Evolutionary conservation across 2,888 invertebrate genomes (phyloP).

Genomic region (Sphecodes monilicornis): DNA sequence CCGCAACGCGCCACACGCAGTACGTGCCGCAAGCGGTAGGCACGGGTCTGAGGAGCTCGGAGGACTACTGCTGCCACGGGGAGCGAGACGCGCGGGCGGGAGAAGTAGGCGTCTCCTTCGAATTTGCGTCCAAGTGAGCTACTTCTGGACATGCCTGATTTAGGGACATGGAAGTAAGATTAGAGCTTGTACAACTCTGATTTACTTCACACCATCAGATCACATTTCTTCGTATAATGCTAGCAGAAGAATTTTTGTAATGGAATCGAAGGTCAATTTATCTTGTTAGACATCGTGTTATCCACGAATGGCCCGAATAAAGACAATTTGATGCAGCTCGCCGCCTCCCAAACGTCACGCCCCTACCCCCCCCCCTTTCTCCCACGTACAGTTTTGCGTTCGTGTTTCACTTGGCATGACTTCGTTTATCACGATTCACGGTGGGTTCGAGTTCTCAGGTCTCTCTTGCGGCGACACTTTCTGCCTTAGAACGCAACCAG

Average conservation of each 20-base stretch:
- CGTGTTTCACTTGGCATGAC: conserved; percentile 26
- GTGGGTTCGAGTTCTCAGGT: neutral
- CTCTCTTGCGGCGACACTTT: neutral
- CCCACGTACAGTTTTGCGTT: conserved; percentile 18
- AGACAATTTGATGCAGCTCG: conserved; percentile 4
- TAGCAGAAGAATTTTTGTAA: conserved; percentile 15
- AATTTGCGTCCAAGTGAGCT: too few species aligned
- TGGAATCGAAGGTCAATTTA: neutral
- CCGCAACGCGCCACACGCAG: too few species aligned
- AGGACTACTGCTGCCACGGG: too few species aligned
- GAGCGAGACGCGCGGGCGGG: too few species aligned
- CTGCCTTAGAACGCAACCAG: neutral
- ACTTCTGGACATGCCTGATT: too few species aligned
- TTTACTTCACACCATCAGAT: neutral
- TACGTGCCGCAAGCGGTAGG: too few species aligned
- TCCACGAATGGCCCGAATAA: conserved; percentile 20
- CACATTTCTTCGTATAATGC: neutral
- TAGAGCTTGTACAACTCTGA: neutral
- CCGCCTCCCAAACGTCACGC: neutral
- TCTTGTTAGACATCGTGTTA: conserved; percentile 3
- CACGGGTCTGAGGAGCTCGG: too few species aligned
- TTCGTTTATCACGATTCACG: conserved; percentile 3
- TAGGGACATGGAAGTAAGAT: neutral
- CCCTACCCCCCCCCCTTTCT: neutral
- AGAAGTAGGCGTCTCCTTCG: too few species aligned